Conservation (phyloP, 2,113 vertebrate genomes). For the Cavia aperea region DNA sequence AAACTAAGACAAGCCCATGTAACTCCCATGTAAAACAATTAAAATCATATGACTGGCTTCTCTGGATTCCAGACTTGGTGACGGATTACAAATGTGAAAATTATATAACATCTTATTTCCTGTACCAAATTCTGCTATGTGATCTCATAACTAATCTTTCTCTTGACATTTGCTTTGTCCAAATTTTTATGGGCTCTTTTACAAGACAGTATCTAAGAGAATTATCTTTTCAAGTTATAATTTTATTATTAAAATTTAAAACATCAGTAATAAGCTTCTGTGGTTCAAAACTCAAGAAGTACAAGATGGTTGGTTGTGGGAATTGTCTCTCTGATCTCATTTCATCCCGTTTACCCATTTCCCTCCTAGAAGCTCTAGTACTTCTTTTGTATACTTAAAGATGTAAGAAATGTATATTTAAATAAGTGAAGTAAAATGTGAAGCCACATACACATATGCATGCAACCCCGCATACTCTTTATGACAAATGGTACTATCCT, state of each 20-base stretch:
- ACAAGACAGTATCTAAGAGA: neutral
- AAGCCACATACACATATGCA: neutral
- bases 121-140: neutral
- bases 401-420: neutral
- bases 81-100: neutral
- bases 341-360: neutral
- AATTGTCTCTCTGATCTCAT: neutral
- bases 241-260: conserved; percentile 31
- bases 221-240: neutral
- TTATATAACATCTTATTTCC: neutral
- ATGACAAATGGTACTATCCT: neutral
- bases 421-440: neutral
- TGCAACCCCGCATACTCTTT: neutral
- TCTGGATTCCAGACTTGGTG: neutral
- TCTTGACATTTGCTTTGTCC: neutral
- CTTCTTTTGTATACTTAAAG: conserved; percentile 3
- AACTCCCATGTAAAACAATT: neutral
- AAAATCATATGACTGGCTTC: neutral
- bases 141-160: neutral
- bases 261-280: neutral
- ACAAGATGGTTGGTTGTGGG: neutral
- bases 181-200: conserved; percentile 2
- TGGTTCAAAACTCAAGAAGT: neutral
- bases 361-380: neutral
- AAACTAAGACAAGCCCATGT: neutral